phyloP scores from a whole-genome alignment of 2,888 invertebrate genomes.

The Eristalinus sepulchralis region DNA sequence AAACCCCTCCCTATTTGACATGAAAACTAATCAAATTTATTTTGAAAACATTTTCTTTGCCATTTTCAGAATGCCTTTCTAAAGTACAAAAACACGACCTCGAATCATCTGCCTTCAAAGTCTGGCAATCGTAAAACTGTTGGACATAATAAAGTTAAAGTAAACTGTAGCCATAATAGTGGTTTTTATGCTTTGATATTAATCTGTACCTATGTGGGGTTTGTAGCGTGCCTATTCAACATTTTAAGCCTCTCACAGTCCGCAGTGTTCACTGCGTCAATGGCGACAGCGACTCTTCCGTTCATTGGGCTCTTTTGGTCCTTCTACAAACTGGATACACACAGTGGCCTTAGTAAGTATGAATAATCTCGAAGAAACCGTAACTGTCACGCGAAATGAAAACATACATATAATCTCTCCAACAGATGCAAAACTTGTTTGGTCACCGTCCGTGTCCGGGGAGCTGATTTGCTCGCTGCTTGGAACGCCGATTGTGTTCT shows the following conservation, averaged over 20 bases:
- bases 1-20: too few species aligned
- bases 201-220: constrained; percentile 81
- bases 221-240: constrained; percentile 81
- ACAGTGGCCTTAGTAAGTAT: constrained; percentile 78
- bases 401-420: neutral
- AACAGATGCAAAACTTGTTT: constrained; percentile 80
- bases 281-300: constrained; percentile 82
- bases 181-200: constrained; percentile 82
- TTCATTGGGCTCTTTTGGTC: constrained; percentile 84
- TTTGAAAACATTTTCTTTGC: too few species aligned
- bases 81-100: constrained; percentile 72
- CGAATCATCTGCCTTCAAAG: constrained; percentile 72
- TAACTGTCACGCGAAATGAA: neutral
- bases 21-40: too few species aligned
- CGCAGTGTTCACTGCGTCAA: constrained; percentile 83
- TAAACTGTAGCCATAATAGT: constrained; percentile 72
- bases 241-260: constrained; percentile 83
- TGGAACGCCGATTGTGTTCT: constrained; percentile 83
- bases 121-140: constrained; percentile 68
- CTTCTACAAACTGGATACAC: constrained; percentile 81
- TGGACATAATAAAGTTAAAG: constrained; percentile 67
- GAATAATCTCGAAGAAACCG: neutral
- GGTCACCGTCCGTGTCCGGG: constrained; percentile 84
- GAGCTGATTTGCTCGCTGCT: constrained; percentile 84
- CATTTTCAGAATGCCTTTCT: constrained; percentile 66